Evolutionary conservation across 92 coral and sea anemone genomes (phyloP).

Genomic region (Desmophyllum pertusum): DNA sequence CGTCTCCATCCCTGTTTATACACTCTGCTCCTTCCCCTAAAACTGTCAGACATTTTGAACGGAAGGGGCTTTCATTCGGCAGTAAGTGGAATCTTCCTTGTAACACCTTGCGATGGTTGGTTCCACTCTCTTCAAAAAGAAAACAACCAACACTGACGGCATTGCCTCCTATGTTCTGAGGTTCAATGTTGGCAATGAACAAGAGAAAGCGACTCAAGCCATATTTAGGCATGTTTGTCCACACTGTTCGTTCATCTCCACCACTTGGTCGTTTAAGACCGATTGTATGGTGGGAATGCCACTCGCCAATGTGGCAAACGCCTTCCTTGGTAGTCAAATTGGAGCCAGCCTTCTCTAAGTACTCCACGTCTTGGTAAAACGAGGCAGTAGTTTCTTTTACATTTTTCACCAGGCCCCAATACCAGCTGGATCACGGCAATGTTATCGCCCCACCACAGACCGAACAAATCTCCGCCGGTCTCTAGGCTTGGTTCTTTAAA

Average conservation of each 20-base stretch:
- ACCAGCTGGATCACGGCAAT: constrained; percentile 81
- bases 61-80: constrained; percentile 23
- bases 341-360: constrained; percentile 71
- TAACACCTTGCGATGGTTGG: background rate
- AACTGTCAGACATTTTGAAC: background rate
- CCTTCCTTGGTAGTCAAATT: constrained; percentile 69
- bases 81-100: constrained; percentile 21
- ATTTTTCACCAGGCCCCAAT: constrained; percentile 80
- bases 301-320: constrained; percentile 92
- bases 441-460: constrained; percentile 81
- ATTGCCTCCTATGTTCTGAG: background rate
- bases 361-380: constrained; percentile 81
- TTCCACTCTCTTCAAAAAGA: constrained; percentile 44
- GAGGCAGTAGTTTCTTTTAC: constrained; percentile 63
- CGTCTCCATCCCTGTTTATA: background rate
- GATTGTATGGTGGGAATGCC: constrained; percentile 93
- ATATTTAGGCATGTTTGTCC: constrained; percentile 80
- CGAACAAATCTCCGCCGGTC: constrained; percentile 95
- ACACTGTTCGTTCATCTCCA: constrained; percentile 87
- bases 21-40: constrained; percentile 11
- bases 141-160: constrained; percentile 51
- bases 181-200: constrained; percentile 79
- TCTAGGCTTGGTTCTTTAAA: constrained; percentile 59
- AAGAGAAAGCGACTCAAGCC: constrained; percentile 67
- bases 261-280: constrained; percentile 76